Conservation (phyloP, 2,888 invertebrate species). For the Sarcophaga caerulescens region DNA sequence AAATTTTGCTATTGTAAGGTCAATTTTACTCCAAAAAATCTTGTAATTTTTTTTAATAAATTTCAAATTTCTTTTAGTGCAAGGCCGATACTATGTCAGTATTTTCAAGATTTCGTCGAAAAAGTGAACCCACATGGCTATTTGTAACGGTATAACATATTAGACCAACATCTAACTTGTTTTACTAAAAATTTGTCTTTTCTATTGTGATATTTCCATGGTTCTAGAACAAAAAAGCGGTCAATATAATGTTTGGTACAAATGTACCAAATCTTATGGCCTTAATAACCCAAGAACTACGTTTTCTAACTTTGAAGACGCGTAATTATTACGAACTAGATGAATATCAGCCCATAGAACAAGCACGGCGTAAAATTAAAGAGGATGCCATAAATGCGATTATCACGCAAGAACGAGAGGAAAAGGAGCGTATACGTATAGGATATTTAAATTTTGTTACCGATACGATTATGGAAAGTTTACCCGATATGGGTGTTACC, state of each 20-base stretch:
- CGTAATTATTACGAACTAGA: constrained; percentile 78
- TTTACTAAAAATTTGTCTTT: constrained; percentile 34
- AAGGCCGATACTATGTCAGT: constrained; percentile 89
- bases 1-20: constrained; percentile 85
- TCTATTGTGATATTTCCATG: background rate
- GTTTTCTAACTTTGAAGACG: constrained; percentile 70
- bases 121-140: constrained; percentile 95
- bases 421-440: constrained; percentile 71
- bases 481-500: constrained; percentile 78
- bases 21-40: background rate
- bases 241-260: constrained; percentile 91
- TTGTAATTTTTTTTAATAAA: background rate
- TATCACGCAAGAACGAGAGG: constrained; percentile 74
- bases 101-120: constrained; percentile 88
- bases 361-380: constrained; percentile 78
- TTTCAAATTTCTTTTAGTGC: constrained; percentile 71
- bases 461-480: constrained; percentile 75
- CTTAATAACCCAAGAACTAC: constrained; percentile 88
- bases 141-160: constrained; percentile 87
- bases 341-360: constrained; percentile 81
- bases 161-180: background rate
- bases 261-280: constrained; percentile 89
- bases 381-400: constrained; percentile 70
- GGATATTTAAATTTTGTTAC: constrained; percentile 78
- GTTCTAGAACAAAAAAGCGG: constrained; percentile 86